Evolutionary conservation across 2,113 vertebrate genomes (phyloP), one percentile per base, ranked within the genome.

Genomic region (Ophiodon elongatus): DNA sequence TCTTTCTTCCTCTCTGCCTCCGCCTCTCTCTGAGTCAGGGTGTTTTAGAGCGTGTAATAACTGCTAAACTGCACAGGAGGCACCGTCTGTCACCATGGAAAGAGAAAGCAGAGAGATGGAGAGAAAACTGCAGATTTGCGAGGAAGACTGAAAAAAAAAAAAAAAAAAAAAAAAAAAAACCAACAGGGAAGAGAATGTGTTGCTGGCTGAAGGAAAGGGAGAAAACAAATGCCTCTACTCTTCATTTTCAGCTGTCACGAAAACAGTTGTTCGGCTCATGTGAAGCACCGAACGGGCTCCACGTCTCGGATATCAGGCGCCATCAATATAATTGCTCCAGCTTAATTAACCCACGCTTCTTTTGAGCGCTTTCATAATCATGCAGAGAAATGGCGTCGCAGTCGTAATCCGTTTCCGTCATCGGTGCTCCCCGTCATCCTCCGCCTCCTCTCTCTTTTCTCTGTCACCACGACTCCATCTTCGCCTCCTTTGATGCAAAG

Each of bases 31-130:
- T 62, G 82, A 83, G 70, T 90, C 77, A 0, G 80, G 83, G 88
- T 91, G 90, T 85, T 90, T 84, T 11, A 54, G 80, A 91, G 86
- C 84, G 68, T 85, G 86, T 89, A 91, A 94, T 84, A 85, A 89
- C 81, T 41, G 91, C 76, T 90, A 80, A 91, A 90, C 74, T 75
- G 86, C 91, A 91, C 92, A 90, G 89, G 89, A 81, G 89, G 91
- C 83, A 63, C 52, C 82, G 82, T 92, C 90, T 85, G 89, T 92
- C 88, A 89, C 82, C 82, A 45, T 2, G 71, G 67, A 88, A n/a
- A 76, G 47, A 84, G 60, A 50, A 63, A 66, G 5, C 25, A 41
- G 25, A 45, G 71, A 54, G 72, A 90, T 54, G 63, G 72, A 79
- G 70, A 71, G 78, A 82, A 76, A 65, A 41, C 33, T 50, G 85